Conservation (phyloP, 2,113 vertebrate species). For the Heptranchias perlo region DNA sequence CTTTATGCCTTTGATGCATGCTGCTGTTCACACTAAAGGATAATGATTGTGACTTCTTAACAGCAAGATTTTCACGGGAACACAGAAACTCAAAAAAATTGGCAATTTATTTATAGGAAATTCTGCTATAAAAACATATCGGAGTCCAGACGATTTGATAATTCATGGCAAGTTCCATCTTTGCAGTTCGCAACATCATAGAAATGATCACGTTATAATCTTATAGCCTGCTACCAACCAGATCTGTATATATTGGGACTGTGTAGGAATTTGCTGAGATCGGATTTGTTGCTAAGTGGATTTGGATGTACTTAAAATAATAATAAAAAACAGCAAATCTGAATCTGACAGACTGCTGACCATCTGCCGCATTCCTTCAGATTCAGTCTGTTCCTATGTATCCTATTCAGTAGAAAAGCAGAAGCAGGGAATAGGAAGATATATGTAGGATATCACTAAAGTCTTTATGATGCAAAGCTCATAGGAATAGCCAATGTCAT, state of each 20-base stretch:
- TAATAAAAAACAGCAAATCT: neutral
- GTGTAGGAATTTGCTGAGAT: neutral
- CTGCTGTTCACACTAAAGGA: too few species aligned
- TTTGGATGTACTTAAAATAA: neutral
- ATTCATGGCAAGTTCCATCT: neutral
- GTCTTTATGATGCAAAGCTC: neutral
- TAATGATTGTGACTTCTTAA: too few species aligned
- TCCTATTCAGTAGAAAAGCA: neutral
- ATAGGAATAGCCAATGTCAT: neutral
- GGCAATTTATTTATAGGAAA: too few species aligned
- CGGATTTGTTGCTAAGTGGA: neutral
- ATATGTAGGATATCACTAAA: neutral
- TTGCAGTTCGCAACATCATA: neutral
- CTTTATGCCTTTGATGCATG: too few species aligned
- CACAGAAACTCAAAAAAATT: too few species aligned
- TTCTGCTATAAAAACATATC: too few species aligned
- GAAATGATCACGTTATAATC: neutral
- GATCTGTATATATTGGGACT: neutral
- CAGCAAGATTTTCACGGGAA: too few species aligned
- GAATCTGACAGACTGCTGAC: neutral
- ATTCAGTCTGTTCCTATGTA: neutral
- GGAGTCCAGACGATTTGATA: too few species aligned
- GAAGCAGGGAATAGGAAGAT: too few species aligned
- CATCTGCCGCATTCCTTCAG: neutral
- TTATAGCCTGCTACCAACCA: neutral